These are phyloP conservation scores for Grammomys surdaster DNA, from an alignment of 2,113 vertebrate species.

Conservation along the genomic window DNA sequence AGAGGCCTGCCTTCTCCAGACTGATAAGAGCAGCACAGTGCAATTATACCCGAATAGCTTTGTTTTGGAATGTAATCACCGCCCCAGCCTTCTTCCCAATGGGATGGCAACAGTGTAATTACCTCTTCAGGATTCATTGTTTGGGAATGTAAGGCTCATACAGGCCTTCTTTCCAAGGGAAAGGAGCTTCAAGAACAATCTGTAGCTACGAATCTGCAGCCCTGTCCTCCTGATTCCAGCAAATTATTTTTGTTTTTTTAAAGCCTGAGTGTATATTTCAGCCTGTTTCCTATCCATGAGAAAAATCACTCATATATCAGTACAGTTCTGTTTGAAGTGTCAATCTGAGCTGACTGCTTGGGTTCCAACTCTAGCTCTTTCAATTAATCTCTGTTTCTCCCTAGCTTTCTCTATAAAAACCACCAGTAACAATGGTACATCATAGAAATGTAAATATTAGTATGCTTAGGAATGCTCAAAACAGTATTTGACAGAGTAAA, in stretches of 20 bases:
- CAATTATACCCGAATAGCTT: conserved; percentile 74
- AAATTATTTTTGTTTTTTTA: conserved; percentile 69
- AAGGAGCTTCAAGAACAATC: conserved; percentile 58
- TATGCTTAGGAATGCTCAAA: background rate
- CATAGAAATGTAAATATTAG: conserved; percentile 27
- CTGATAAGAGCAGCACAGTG: conserved; percentile 76
- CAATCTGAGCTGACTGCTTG: conserved; percentile 7
- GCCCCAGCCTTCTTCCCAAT: conserved; percentile 80
- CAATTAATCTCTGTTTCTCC: conserved; percentile 4
- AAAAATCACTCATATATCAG: background rate
- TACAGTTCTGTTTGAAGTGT: conserved; percentile 15
- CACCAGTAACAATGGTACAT: conserved; percentile 9
- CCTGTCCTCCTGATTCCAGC: conserved; percentile 43
- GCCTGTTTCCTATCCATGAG: conserved; percentile 50
- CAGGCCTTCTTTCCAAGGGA: conserved; percentile 40
- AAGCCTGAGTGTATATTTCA: conserved; percentile 56
- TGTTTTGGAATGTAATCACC: conserved; percentile 76
- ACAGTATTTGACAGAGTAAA: background rate
- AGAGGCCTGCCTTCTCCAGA: conserved; percentile 76
- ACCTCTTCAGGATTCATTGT: conserved; percentile 78
- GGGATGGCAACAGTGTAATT: conserved; percentile 78
- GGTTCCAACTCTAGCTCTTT: background rate
- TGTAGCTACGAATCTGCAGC: conserved; percentile 31
- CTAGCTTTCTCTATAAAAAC: conserved; percentile 34
- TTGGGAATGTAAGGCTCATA: conserved; percentile 75